phyloP scores from a whole-genome alignment of 1,140 invertebrate genomes.

The Hylaeus volcanicus region DNA sequence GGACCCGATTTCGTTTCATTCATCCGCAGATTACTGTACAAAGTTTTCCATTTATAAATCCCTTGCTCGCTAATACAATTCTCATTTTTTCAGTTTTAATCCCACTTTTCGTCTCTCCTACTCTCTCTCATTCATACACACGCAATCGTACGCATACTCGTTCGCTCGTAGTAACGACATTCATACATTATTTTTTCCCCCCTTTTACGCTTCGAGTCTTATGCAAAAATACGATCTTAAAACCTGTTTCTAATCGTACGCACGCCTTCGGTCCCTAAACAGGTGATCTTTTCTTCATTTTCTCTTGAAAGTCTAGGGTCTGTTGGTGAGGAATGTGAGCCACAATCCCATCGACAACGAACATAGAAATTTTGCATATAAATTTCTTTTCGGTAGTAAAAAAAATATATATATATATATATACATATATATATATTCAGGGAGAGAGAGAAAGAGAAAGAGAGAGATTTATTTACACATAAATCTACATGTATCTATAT shows the following conservation, averaged over 20 bases:
- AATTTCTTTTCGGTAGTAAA: slow-evolving; percentile 79
- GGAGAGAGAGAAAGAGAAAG: too few relatives aligned
- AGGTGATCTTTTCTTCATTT: slow-evolving; percentile 10
- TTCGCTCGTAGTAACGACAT: slow-evolving; percentile 17
- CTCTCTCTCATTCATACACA: neutral
- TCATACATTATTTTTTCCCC: slow-evolving; percentile 18
- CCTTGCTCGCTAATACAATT: slow-evolving; percentile 36
- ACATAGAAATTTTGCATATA: slow-evolving; percentile 80
- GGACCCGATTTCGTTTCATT: slow-evolving; percentile 32
- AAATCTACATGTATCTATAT: slow-evolving; percentile 44
- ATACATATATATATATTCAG: neutral
- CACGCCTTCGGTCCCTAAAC: slow-evolving; percentile 35
- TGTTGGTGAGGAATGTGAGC: slow-evolving; percentile 78
- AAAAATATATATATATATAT: slow-evolving; percentile 70
- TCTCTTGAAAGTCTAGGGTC: slow-evolving; percentile 16
- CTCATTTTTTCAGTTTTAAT: slow-evolving; percentile 1
- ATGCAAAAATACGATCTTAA: slow-evolving; percentile 54
- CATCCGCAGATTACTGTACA: too few relatives aligned
- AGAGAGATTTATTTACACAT: slow-evolving; percentile 43
- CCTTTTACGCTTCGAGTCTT: slow-evolving; percentile 43
- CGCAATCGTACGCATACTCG: slow-evolving; percentile 38
- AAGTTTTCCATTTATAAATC: slow-evolving; percentile 59
- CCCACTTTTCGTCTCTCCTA: neutral
- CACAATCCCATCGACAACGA: slow-evolving; percentile 75
- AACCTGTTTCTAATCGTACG: slow-evolving; percentile 31